Percentiles rank a stretch among this genome's conserved stretches.
phyloP scores from a whole-genome alignment of 2,888 invertebrate species.

The Oscheius sp. region DNA sequence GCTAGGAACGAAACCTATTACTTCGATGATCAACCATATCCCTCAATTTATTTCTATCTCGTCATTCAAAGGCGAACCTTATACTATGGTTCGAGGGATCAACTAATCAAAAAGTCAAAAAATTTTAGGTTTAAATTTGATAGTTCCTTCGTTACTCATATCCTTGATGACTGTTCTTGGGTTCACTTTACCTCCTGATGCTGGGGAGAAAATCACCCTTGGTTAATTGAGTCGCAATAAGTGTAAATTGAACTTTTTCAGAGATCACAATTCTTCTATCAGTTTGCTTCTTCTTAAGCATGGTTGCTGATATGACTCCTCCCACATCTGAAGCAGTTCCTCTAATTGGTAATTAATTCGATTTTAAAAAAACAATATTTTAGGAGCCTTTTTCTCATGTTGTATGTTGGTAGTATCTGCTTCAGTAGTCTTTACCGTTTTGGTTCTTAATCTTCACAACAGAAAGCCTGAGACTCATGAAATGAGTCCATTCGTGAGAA shows the following conservation, averaged over 20 bases:
- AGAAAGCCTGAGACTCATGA: slow-evolving; percentile 60
- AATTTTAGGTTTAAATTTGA: slow-evolving; percentile 85
- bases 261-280: slow-evolving; percentile 77
- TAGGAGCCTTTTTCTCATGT: slow-evolving; percentile 61
- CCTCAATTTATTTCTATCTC: slow-evolving; percentile 95
- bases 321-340: slow-evolving; percentile 66
- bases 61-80: slow-evolving; percentile 93
- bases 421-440: slow-evolving; percentile 60
- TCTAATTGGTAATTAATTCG: slow-evolving; percentile 47
- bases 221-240: slow-evolving; percentile 75
- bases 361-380: background rate
- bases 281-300: slow-evolving; percentile 95
- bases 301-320: slow-evolving; percentile 96
- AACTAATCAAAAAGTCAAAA: background rate
- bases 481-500: slow-evolving; percentile 60
- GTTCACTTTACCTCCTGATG: slow-evolving; percentile 97
- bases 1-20: slow-evolving; percentile 76
- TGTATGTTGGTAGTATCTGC: slow-evolving; percentile 62
- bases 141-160: slow-evolving; percentile 97
- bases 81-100: slow-evolving; percentile 80
- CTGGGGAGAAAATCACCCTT: slow-evolving; percentile 96
- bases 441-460: slow-evolving; percentile 59
- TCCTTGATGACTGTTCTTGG: slow-evolving; percentile 97
- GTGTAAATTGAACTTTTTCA: slow-evolving; percentile 28
- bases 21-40: slow-evolving; percentile 83